Evolutionary conservation across 2,113 vertebrate species (phyloP).

Genomic region (Cinclus cinclus): DNA sequence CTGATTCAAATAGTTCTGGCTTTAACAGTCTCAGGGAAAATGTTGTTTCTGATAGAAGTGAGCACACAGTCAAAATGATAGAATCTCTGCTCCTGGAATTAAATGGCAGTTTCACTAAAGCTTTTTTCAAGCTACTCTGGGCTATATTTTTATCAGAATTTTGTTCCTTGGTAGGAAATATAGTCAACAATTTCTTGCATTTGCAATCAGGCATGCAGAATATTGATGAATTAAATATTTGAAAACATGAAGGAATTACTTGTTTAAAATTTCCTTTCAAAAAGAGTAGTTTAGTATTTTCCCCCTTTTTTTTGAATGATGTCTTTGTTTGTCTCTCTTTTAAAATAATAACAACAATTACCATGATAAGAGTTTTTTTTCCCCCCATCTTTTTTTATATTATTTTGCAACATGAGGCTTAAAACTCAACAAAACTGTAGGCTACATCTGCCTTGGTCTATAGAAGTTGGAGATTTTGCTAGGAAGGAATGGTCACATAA

Average conservation of each 20-base stretch:
- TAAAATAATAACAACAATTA: not conserved
- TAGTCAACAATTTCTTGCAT: not conserved
- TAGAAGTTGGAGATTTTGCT: not conserved
- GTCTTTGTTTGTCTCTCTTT: not conserved
- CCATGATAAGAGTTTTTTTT: accelerated
- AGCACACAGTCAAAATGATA: not conserved
- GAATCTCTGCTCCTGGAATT: not conserved
- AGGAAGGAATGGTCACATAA: not conserved
- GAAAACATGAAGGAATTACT: not conserved
- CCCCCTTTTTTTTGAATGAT: not conserved
- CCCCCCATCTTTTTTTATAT: not conserved
- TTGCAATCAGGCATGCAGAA: not conserved
- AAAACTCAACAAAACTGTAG: not conserved
- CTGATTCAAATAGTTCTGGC: not conserved
- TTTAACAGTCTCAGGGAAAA: not conserved
- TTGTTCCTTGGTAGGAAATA: not conserved
- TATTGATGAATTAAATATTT: not conserved
- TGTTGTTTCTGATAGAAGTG: not conserved
- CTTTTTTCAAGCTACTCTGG: not conserved
- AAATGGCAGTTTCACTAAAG: not conserved
- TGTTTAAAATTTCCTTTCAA: not conserved
- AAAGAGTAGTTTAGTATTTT: not conserved
- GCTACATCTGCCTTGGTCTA: not conserved
- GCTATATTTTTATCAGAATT: not conserved
- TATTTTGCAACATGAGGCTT: not conserved